Percentiles rank a stretch among this genome's conserved stretches.
phyloP scores from a whole-genome alignment of 2,113 vertebrate species.

The Dromas ardeola region DNA sequence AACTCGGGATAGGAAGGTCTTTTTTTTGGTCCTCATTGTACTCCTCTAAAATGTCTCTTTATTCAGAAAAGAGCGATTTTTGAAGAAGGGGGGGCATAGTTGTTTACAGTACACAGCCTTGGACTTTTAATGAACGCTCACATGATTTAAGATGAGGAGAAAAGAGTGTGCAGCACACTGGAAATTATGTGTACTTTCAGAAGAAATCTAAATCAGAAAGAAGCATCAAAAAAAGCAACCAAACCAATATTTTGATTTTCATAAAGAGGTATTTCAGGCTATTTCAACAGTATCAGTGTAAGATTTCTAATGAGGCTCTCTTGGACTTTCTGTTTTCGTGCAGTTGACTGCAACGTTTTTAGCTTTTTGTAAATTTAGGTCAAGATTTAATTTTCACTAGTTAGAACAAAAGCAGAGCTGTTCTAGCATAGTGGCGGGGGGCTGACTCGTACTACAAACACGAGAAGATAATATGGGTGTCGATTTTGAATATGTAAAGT shows the following conservation, averaged over 20 bases:
- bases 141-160: neutral
- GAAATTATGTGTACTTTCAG: constrained; percentile 20
- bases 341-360: constrained; percentile 41
- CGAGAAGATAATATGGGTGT: constrained; percentile 25
- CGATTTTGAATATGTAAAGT: constrained; percentile 69
- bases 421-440: constrained; percentile 22
- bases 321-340: constrained; percentile 2
- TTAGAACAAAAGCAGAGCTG: constrained; percentile 66
- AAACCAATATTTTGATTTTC: neutral
- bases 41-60: neutral
- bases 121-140: constrained; percentile 10
- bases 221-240: neutral
- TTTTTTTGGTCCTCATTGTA: neutral
- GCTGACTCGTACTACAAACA: neutral
- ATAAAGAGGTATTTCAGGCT: constrained; percentile 7
- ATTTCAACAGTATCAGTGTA: neutral
- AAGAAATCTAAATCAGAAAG: constrained; percentile 35
- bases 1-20: neutral
- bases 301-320: neutral
- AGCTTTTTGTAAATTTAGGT: constrained; percentile 57
- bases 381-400: constrained; percentile 70
- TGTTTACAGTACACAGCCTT: constrained; percentile 1
- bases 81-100: neutral
- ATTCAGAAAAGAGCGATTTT: neutral
- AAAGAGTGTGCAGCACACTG: neutral